Evolutionary conservation across 1,140 invertebrate genomes (phyloP).

Genomic region (Zaprionus capensis): DNA sequence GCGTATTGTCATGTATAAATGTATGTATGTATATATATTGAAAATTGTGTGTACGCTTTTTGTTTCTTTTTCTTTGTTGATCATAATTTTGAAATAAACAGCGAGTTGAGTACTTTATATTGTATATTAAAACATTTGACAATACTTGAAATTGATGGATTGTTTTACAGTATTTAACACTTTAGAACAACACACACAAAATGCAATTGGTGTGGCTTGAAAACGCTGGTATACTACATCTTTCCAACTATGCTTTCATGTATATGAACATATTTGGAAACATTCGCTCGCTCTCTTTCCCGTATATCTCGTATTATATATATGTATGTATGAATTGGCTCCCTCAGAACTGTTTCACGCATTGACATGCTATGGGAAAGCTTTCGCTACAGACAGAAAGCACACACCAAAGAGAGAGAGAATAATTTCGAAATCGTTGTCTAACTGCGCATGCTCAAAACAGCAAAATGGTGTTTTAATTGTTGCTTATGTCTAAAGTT

Average conservation of each 20-base stretch:
- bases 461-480: background rate
- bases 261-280: background rate
- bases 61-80: background rate
- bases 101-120: background rate
- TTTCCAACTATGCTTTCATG: constrained; percentile 4
- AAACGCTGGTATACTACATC: constrained; percentile 56
- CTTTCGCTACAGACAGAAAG: background rate
- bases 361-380: constrained; percentile 27
- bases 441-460: constrained; percentile 23
- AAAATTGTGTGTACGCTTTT: constrained; percentile 48
- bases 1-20: background rate
- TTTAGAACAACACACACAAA: constrained; percentile 5
- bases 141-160: background rate
- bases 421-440: background rate
- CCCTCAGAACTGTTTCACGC: background rate
- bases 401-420: background rate
- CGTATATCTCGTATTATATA: constrained; percentile 10
- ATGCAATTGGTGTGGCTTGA: constrained; percentile 32
- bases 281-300: constrained; percentile 7
- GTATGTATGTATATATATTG: background rate
- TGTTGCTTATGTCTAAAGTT: constrained; percentile 14
- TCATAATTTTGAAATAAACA: background rate
- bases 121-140: background rate
- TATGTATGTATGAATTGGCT: background rate
- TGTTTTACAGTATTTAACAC: constrained; percentile 3